Conservation (phyloP, 2,113 vertebrate species). For the Copsychus sechellarum region DNA sequence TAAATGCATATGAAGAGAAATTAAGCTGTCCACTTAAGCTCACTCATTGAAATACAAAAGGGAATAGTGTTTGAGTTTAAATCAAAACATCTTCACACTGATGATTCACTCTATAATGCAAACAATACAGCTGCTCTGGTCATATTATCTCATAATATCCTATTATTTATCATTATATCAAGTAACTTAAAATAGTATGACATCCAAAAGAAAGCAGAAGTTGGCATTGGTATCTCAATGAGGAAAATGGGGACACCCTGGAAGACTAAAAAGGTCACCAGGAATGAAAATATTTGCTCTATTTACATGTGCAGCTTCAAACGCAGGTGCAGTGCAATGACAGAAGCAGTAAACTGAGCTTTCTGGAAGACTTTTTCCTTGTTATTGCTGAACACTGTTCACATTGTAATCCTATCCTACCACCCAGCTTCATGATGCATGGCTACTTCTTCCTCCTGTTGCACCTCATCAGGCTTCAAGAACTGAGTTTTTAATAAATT, state of each 20-base stretch:
- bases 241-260: background rate
- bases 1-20: constrained; percentile 32
- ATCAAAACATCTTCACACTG: constrained; percentile 8
- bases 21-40: constrained; percentile 35
- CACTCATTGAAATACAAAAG: background rate
- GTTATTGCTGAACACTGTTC: background rate
- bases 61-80: constrained; percentile 19
- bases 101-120: background rate
- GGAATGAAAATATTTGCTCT: background rate
- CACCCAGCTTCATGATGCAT: background rate
- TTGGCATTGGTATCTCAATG: background rate
- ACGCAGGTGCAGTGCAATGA: background rate
- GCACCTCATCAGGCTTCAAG: background rate
- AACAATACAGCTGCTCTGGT: background rate
- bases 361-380: background rate
- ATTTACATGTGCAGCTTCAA: background rate
- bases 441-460: background rate
- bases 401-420: background rate
- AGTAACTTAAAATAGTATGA: background rate
- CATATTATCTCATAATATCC: background rate
- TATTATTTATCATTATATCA: background rate
- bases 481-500: background rate
- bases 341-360: background rate
- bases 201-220: background rate
- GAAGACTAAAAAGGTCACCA: background rate